Conservation (phyloP, 2,888 invertebrate genomes). For the Aplocera efformata region DNA sequence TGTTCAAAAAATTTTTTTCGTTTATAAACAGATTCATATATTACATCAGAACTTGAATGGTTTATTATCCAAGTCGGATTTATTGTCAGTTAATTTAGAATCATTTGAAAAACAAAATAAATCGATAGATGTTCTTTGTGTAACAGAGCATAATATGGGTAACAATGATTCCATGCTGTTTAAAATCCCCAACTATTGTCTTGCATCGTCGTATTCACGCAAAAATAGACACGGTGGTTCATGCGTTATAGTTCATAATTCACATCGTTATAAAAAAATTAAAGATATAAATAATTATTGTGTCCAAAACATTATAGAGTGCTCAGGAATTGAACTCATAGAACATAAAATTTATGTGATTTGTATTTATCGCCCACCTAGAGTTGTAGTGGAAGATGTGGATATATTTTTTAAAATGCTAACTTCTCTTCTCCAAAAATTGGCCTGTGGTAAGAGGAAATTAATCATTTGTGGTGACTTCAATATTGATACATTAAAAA, state of each 20-base stretch:
- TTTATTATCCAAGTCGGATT: constrained; percentile 1
- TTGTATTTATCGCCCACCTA: constrained; percentile 6
- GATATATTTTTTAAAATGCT: neutral
- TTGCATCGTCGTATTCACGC: neutral
- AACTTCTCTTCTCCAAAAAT: neutral
- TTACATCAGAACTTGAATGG: constrained; percentile 6
- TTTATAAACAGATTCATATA: constrained; percentile 4
- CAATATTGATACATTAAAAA: constrained; percentile 3
- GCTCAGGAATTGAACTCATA: constrained; percentile 1
- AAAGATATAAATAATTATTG: neutral
- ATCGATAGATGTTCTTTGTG: constrained; percentile 2
- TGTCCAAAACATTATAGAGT: constrained; percentile 2
- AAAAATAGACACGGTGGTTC: constrained; percentile 3
- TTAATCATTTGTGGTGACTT: constrained; percentile 6
- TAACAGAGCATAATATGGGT: constrained; percentile 8
- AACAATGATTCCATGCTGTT: neutral
- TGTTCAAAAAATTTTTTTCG: constrained; percentile 2
- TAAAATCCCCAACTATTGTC: neutral
- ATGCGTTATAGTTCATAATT: constrained; percentile 2
- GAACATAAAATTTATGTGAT: neutral
- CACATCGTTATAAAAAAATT: neutral
- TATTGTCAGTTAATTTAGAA: constrained; percentile 1
- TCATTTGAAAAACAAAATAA: neutral
- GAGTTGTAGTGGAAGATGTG: neutral
- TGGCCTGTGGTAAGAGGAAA: constrained; percentile 1